Conservation (phyloP, 2,113 vertebrate species). For the Cygnus atratus region DNA sequence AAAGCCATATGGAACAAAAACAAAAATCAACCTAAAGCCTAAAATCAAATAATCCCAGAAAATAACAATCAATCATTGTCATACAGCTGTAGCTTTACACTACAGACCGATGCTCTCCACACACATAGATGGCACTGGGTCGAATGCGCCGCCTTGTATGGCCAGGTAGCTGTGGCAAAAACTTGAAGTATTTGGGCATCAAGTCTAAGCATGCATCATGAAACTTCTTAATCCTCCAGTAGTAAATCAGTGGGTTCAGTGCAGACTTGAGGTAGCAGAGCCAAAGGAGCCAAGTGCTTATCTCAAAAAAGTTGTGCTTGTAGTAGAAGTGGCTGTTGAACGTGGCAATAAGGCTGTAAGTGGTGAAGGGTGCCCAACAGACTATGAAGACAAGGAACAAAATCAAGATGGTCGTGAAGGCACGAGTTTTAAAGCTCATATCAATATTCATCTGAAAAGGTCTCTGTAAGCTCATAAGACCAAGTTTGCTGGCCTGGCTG, state of each 20-base stretch:
- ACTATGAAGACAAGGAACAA: conserved; percentile 94
- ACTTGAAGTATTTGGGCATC: conserved; percentile 95
- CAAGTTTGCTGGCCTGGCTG: conserved; percentile 95
- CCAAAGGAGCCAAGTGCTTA: conserved; percentile 98
- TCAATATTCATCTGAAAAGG: conserved; percentile 97
- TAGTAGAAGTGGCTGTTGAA: conserved; percentile 92
- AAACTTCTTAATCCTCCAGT: conserved; percentile 99
- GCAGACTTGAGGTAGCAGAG: conserved; percentile 99
- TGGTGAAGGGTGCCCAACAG: conserved; percentile 94
- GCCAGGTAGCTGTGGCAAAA: conserved; percentile 90
- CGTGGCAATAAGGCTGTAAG: conserved; percentile 92
- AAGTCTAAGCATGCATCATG: conserved; percentile 95
- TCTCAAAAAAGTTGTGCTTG: conserved; percentile 92
- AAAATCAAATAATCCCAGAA: background rate
- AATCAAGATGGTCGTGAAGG: conserved; percentile 98
- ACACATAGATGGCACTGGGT: conserved; percentile 95
- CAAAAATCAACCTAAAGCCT: conserved; percentile 28
- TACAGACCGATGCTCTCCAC: conserved; percentile 91
- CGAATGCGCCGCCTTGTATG: conserved; percentile 90
- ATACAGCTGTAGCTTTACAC: conserved; percentile 71
- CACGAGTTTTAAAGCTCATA: conserved; percentile 99
- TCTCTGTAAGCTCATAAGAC: conserved; percentile 93
- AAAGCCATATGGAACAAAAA: conserved; percentile 43
- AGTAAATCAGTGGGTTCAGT: conserved; percentile 98
- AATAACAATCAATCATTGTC: background rate